These are phyloP conservation scores for Adrianichthys oophorus DNA, from an alignment of 2,797 vertebrate genomes.

Conservation along the genomic window DNA sequence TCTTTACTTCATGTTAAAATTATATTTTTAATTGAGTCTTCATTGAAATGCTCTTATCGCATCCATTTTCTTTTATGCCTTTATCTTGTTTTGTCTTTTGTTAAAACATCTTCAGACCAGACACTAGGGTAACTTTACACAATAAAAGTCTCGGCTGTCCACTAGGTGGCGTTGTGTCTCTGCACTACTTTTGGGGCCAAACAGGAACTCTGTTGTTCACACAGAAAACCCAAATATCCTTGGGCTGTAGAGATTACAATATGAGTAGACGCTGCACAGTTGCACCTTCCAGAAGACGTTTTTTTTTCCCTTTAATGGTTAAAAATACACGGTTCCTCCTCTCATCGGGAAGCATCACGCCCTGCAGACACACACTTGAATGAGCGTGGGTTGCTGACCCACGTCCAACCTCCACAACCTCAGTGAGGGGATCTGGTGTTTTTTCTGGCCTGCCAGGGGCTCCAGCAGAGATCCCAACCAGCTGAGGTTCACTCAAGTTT, in stretches of 20 bases:
- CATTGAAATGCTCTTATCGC: slow-evolving; percentile 47
- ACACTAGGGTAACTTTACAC: slow-evolving; percentile 2
- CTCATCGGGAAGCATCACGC: slow-evolving; percentile 40
- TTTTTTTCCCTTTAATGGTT: slow-evolving; percentile 66
- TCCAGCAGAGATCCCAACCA: slow-evolving; percentile 58
- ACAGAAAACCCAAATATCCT: slow-evolving; percentile 69
- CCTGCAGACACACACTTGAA: slow-evolving; percentile 64
- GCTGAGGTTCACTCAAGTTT: slow-evolving; percentile 65
- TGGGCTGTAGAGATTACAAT: slow-evolving; percentile 60
- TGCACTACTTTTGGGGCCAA: slow-evolving; percentile 16
- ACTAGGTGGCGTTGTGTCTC: slow-evolving; percentile 72
- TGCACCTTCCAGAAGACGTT: slow-evolving; percentile 51
- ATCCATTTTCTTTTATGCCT: slow-evolving; percentile 27
- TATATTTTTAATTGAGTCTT: background rate
- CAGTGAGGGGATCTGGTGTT: slow-evolving; percentile 47
- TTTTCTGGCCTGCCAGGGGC: slow-evolving; percentile 61
- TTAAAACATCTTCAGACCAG: slow-evolving; percentile 3
- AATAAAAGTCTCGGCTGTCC: slow-evolving; percentile 26
- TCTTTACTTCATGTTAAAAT: background rate
- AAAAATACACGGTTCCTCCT: slow-evolving; percentile 63
- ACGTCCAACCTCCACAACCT: slow-evolving; percentile 60
- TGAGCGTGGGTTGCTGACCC: slow-evolving; percentile 55
- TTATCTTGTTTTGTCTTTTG: slow-evolving; percentile 2
- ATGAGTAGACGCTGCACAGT: slow-evolving; percentile 35
- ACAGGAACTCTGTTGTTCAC: slow-evolving; percentile 47